Evolutionary conservation across 1,140 invertebrate genomes (phyloP), one percentile per base, ranked within the genome.

Genomic region (Trichomalopsis sarcophagae): DNA sequence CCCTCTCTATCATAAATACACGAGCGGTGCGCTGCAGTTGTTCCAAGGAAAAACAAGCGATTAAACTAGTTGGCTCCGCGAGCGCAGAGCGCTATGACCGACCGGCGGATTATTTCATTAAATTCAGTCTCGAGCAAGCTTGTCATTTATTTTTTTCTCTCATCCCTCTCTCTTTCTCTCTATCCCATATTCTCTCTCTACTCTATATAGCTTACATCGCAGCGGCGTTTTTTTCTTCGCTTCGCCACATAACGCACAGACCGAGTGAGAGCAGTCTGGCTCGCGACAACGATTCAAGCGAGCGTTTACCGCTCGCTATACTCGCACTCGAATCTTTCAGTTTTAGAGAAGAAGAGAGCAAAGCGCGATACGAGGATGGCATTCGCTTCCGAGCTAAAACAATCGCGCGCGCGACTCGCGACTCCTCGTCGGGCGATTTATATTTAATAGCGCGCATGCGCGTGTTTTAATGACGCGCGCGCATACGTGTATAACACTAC

Each of bases 391-490:
- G 36, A 69, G 69, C 44, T 66, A 82, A 78, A 77, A 86, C 74
- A 84, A 78, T 84, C 82, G 74, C 17, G 47, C 50, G 73, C 66
- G 33, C 33, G 5, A 0, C 33, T 36, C 33, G 33, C 73, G 23
- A 55, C 80, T 71, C 71, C 80, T 71, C 71, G 81, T 76, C 75
- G 88, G 84, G 13, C 87, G 82, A 88, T 87, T 88, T 88, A 87
- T 86, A 77, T 86, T 87, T 85, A 87, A 86, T 87, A 66, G 74
- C 78, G 84, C 69, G 88, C 86, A 80, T 82, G 81, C 85, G 85
- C 86, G 85, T 81, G 80, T 62, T 62, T 84, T 84, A 84, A 84
- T 79, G 76, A 74, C 76, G 83, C 73, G 33, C 33, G 4, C 33
- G 33, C 5, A 79, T 30, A 81, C 27, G 1, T 66, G 68, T 23